These are phyloP conservation scores for Lonchura striata DNA, from an alignment of 2,113 vertebrate genomes.

Conservation along the genomic window DNA sequence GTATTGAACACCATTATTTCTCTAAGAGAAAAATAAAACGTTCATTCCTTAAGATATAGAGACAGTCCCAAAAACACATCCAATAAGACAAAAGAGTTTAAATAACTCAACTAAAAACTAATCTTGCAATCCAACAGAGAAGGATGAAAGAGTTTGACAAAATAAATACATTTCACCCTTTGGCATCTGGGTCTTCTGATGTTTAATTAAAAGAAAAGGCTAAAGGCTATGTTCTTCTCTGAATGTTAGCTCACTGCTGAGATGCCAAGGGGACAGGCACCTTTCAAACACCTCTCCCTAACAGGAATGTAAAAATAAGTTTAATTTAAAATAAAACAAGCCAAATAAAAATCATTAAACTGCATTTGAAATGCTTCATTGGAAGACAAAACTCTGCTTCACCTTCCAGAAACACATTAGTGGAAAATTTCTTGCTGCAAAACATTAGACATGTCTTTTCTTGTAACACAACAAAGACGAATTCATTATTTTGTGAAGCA, in stretches of 20 bases:
- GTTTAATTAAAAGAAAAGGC: conserved; percentile 67
- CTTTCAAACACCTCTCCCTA: conserved; percentile 31
- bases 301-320: conserved; percentile 8
- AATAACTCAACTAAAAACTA: not conserved
- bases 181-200: conserved; percentile 53
- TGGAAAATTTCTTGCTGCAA: conserved; percentile 58
- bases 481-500: conserved; percentile 54
- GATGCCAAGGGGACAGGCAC: conserved; percentile 26
- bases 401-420: conserved; percentile 58
- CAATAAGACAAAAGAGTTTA: not conserved
- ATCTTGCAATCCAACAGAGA: conserved; percentile 13
- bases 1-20: not conserved
- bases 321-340: conserved; percentile 57
- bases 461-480: conserved; percentile 57
- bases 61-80: not conserved
- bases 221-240: conserved; percentile 56
- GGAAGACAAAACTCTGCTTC: conserved; percentile 40
- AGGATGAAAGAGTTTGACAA: conserved; percentile 13
- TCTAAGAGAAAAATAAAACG: not conserved
- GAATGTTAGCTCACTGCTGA: not conserved
- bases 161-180: conserved; percentile 43
- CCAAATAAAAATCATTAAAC: conserved; percentile 59
- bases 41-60: not conserved
- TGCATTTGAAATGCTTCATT: conserved; percentile 66
- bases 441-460: conserved; percentile 67